Evolutionary conservation across 1,140 invertebrate genomes (phyloP), one percentile per base, ranked within the genome.

Genomic region (Ladona fulva): DNA sequence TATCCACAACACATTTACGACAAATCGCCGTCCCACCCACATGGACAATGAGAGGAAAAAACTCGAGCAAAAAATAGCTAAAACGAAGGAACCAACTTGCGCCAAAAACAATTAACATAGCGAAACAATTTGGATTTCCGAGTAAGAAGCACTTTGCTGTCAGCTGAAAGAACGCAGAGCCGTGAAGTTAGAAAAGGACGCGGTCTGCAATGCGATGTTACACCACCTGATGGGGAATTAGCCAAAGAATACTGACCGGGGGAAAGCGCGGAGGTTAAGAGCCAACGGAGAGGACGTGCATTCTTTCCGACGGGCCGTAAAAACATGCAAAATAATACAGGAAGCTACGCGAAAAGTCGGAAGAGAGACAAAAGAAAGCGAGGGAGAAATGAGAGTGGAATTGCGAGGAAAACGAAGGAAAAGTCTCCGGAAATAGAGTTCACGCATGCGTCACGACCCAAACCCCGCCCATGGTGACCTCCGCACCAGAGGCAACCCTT

Each of bases 1-100:
- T 66, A 66, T 66, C 52, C 52, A 22, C 52, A 66, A 66, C 52
- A 66, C 52, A 66, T 66, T 66, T 66, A 66, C 52, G 52, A 66
- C 52, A 66, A 66, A 66, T 66, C 52, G 52, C 52, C 52, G n/a
- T 66, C 52, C 52, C 52, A 66, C 52, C 52, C 52, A 66, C 52
- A 66, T 66, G 52, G 52, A 66, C 52, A 12, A 5, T 3, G 16
- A 12, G 14, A 19, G 52, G 52, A 22, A 22, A 66, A 66, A 66
- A 16, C 44, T 16, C 1, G 52, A 22, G 12, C 16, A 66, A 66
- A 19, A 66, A 66, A 66, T 1, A 12, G 5, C 3, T 5, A 12
- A 66, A 12, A 66, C 1, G n/a, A 19, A 66, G n/a, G 14, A 22
- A 66, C 52, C 16, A 12, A 66, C 1, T 22, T 19, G 52, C 14